Evolutionary conservation across 2,113 vertebrate genomes (phyloP).

Genomic region (Morone saxatilis): DNA sequence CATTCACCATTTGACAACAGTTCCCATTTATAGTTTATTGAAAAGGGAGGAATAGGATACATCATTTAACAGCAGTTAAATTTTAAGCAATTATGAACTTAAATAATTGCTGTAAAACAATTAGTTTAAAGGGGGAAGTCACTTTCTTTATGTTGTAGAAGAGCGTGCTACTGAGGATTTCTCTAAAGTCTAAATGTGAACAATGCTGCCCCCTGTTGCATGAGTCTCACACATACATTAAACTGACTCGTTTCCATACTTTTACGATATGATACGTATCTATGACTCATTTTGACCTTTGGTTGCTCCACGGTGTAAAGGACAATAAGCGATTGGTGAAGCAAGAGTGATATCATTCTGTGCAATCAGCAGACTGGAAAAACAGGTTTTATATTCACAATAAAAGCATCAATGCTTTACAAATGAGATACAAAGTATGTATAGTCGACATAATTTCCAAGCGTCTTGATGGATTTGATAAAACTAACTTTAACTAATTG

Average conservation of each 20-base stretch:
- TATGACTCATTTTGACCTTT: neutral
- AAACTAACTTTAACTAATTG: too few species aligned
- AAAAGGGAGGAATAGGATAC: neutral
- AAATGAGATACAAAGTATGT: neutral
- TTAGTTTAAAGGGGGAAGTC: neutral
- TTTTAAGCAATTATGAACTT: too few species aligned
- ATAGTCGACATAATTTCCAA: neutral
- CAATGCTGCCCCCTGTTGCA: conserved; percentile 53
- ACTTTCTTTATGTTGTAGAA: neutral
- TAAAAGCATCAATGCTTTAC: neutral
- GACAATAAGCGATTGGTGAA: neutral
- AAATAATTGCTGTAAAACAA: neutral
- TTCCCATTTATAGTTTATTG: neutral
- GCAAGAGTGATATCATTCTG: conserved; percentile 12
- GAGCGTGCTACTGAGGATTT: neutral
- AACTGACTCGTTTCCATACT: neutral
- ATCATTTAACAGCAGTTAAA: neutral
- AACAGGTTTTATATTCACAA: neutral
- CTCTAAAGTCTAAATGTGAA: neutral
- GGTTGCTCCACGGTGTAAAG: neutral
- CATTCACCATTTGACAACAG: neutral
- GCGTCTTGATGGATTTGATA: neutral
- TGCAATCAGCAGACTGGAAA: neutral
- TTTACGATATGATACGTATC: neutral
- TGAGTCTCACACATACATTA: neutral